phyloP scores from a whole-genome alignment of 2,113 vertebrate genomes.

The Agapornis roseicollis region DNA sequence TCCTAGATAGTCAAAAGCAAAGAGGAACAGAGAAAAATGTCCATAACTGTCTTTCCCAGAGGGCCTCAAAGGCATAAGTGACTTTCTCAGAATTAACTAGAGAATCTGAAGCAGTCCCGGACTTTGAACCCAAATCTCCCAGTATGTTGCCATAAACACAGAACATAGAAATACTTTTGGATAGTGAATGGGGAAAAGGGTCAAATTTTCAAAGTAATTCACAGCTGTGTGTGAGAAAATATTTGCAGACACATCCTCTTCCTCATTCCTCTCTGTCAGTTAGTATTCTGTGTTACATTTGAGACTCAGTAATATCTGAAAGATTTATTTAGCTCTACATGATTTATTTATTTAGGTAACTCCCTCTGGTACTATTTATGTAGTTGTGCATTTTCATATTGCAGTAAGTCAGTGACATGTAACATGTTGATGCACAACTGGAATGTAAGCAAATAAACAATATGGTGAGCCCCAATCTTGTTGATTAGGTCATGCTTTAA shows the following conservation, averaged over 20 bases:
- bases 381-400: conserved; percentile 2
- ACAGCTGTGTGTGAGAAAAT: neutral
- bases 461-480: neutral
- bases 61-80: neutral
- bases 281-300: neutral
- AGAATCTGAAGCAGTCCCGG: neutral
- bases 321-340: conserved; percentile 12
- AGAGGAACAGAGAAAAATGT: neutral
- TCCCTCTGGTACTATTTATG: neutral
- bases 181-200: neutral
- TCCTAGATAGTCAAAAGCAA: neutral
- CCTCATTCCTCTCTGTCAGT: conserved; percentile 3
- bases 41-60: neutral
- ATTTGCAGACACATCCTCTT: neutral
- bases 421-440: neutral
- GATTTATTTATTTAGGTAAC: conserved; percentile 37
- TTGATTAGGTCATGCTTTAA: neutral
- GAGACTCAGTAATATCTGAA: neutral
- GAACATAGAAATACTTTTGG: neutral
- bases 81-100: neutral
- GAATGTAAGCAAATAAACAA: neutral
- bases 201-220: conserved; percentile 3
- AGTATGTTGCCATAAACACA: neutral
- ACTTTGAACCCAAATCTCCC: neutral
- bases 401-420: neutral